These are phyloP conservation scores for Drosophila quadrilineata DNA, from an alignment of 1,140 invertebrate genomes.

Conservation along the genomic window DNA sequence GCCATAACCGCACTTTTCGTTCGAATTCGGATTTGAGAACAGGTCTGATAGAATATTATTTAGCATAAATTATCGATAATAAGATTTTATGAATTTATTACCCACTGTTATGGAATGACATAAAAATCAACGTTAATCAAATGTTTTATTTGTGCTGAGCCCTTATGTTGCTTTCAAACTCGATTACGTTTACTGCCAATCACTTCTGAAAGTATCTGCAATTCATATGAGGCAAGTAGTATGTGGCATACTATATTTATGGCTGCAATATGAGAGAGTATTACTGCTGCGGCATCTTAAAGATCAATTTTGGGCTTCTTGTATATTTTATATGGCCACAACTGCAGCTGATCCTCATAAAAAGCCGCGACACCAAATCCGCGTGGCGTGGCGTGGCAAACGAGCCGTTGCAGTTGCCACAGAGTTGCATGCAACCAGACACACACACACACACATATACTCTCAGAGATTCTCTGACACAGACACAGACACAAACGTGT, in stretches of 20 bases:
- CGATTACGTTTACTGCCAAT: background rate
- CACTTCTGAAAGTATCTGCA: background rate
- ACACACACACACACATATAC: constrained; percentile 17
- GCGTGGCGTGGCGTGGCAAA: constrained; percentile 71
- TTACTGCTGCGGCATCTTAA: constrained; percentile 27
- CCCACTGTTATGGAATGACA: too few relatives aligned
- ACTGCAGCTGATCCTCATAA: constrained; percentile 78
- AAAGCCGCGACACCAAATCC: constrained; percentile 75
- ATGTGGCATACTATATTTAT: background rate
- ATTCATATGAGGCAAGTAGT: background rate
- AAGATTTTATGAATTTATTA: too few relatives aligned
- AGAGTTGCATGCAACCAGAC: constrained; percentile 59
- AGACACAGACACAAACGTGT: constrained; percentile 47
- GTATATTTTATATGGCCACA: constrained; percentile 72
- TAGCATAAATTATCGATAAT: too few relatives aligned
- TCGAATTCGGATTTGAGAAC: too few relatives aligned
- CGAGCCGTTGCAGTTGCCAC: constrained; percentile 61
- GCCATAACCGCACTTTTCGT: too few relatives aligned
- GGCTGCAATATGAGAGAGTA: constrained; percentile 39
- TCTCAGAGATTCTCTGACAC: background rate
- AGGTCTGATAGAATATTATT: too few relatives aligned
- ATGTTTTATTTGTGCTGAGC: background rate
- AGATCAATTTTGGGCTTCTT: constrained; percentile 32
- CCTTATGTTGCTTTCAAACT: too few relatives aligned
- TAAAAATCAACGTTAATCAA: background rate